Evolutionary conservation across 2,888 invertebrate genomes (phyloP), one percentile per base, ranked within the genome.

Genomic region (Leptinotarsa haldemani): DNA sequence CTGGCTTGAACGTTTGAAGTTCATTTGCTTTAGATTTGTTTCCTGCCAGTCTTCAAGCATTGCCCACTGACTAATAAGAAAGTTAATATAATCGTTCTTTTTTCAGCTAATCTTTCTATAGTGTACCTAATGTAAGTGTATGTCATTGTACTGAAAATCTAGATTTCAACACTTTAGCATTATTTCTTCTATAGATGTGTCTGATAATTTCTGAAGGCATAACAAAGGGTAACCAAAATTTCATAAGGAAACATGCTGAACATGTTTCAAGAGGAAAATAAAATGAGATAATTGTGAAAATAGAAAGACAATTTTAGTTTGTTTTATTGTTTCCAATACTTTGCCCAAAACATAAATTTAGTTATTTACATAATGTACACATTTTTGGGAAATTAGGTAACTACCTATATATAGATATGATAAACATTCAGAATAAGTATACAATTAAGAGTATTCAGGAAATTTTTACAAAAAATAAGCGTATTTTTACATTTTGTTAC

Each of bases 291-390:
- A 56, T 56, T 22, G 56, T 22, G 56, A 56, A 56, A 56, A 56
- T 25, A 71, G 56, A 58, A 74, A 65, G 48, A 20, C 52, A 56
- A 70, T 76, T 81, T 78, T 77, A 74, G 76, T 78, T 78, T 75
- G 73, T 73, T 80, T 81, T 82, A 82, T 82, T 82, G 66, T 71
- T 70, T 74, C 70, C 80, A 81, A 81, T 81, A 81, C 77, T 79
- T 82, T 79, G 82, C 82, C 83, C 83, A 81, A 82, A 83, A 81
- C 80, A 81, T 80, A 82, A 82, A 81, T 83, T 82, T 83, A 78
- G 80, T 79, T 83, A 82, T 83, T 72, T 83, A 83, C 82, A 83
- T 77, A 80, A 81, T 81, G 74, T 82, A 81, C 80, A 81, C 80
- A 78, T 69, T 79, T 80, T 76, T 77, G 72, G 73, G 76, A 70